Evolutionary conservation across 2,797 vertebrate species (phyloP).

Genomic region (Intellagama lesueurii): DNA sequence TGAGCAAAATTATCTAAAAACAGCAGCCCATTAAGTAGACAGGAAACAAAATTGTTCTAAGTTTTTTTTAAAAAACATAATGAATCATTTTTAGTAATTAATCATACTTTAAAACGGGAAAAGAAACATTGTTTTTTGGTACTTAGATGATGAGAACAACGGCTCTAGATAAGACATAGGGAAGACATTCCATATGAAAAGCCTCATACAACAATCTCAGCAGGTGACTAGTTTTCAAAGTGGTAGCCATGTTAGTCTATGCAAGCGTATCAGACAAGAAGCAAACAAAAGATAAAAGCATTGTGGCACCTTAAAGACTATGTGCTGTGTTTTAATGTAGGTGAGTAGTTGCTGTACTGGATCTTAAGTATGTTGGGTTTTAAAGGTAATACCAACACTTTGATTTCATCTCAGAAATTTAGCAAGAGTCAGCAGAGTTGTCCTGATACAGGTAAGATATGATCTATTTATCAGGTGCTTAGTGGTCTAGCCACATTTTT

Average conservation of each 20-base stretch:
- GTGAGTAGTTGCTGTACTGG: neutral
- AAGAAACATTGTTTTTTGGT: neutral
- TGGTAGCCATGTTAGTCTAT: neutral
- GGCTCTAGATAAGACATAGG: too few species aligned
- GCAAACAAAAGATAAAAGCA: neutral
- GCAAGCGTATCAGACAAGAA: neutral
- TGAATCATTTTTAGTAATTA: neutral
- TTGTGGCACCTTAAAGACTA: too few species aligned
- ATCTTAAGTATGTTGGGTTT: neutral
- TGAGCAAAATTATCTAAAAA: neutral
- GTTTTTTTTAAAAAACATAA: neutral
- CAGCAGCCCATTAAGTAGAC: neutral
- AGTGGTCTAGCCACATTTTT: neutral
- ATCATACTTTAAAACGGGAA: neutral
- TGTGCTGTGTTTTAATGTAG: too few species aligned
- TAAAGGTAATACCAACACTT: neutral
- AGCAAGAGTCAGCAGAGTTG: neutral
- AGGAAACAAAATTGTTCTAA: neutral
- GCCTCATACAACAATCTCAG: neutral
- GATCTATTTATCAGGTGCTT: too few species aligned
- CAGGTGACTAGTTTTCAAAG: neutral
- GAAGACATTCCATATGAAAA: neutral
- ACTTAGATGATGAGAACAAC: neutral
- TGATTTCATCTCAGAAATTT: neutral
- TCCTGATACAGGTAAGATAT: neutral